Percentiles rank a stretch among this genome's conserved stretches.
These are phyloP conservation scores for Napeogenes sylphis DNA, from an alignment of 2,888 invertebrate species.

Conservation along the genomic window DNA sequence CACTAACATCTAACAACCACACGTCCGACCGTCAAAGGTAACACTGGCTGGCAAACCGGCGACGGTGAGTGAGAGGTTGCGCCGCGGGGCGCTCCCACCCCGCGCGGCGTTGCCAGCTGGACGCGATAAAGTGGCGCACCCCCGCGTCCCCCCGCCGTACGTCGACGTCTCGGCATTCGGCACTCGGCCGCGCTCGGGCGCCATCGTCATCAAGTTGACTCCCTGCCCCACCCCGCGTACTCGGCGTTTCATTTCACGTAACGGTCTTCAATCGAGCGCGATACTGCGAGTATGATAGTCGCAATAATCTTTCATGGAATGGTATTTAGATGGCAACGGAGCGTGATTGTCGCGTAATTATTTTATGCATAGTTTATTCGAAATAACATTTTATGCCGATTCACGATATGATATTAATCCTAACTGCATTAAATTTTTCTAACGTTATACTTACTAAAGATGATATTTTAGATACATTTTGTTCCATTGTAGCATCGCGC, in stretches of 20 bases:
- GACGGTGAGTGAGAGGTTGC: constrained; percentile 80
- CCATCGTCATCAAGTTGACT: constrained; percentile 65
- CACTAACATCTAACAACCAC: constrained; percentile 73
- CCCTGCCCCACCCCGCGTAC: constrained; percentile 69
- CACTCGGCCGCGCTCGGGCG: constrained; percentile 69
- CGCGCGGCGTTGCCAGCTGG: constrained; percentile 77
- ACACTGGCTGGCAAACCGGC: constrained; percentile 78
- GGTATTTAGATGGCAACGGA: constrained; percentile 36
- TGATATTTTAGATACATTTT: constrained; percentile 33
- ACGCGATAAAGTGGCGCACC: constrained; percentile 76
- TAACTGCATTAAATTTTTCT: too few relatives aligned
- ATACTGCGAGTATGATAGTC: constrained; percentile 69
- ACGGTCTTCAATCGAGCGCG: constrained; percentile 78
- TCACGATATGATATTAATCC: too few relatives aligned
- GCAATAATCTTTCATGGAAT: constrained; percentile 54
- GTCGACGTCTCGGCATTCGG: constrained; percentile 71
- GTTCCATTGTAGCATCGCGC: constrained; percentile 46
- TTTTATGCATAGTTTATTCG: neutral
- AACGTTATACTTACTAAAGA: too few relatives aligned
- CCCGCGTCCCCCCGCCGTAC: constrained; percentile 70
- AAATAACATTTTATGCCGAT: too few relatives aligned
- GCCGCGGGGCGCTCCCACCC: constrained; percentile 75
- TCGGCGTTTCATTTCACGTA: constrained; percentile 76
- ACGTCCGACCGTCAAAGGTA: constrained; percentile 79
- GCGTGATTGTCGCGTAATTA: constrained; percentile 1